A percentile compares a stretch with the other conserved stretches of the same genome.
Evolutionary conservation across 2,888 invertebrate genomes (phyloP).

Genomic region (Lithodes maja): DNA sequence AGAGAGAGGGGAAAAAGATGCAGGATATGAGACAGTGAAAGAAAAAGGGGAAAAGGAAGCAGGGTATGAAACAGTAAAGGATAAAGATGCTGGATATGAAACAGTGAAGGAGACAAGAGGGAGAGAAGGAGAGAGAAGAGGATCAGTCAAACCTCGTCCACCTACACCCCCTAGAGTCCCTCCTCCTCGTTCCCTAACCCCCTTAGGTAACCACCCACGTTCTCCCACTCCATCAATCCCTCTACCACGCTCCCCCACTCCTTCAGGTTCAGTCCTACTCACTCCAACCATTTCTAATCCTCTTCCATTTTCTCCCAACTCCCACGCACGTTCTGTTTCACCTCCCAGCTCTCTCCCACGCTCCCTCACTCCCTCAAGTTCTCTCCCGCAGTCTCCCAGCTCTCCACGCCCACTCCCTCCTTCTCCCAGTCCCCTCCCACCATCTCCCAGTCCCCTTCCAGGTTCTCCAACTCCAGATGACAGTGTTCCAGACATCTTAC

Average conservation of each 20-base stretch:
- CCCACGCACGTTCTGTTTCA: conserved; percentile 25
- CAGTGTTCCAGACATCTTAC: conserved; percentile 64
- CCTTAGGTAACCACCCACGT: not conserved
- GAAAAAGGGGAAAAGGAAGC: not conserved
- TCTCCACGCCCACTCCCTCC: not conserved
- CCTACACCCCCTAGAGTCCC: conserved; percentile 7
- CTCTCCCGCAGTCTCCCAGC: conserved; percentile 4
- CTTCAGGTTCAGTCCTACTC: not conserved
- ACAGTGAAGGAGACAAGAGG: not conserved
- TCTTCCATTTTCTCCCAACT: conserved; percentile 37
- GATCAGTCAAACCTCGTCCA: not conserved
- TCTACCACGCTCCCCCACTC: not conserved
- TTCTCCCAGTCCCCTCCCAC: conserved; percentile 10
- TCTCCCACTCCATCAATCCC: not conserved
- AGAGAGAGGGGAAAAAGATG: not conserved
- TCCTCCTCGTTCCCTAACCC: conserved; percentile 5
- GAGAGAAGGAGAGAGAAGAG: not conserved
- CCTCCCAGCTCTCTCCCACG: conserved; percentile 27
- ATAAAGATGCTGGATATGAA: conserved; percentile 1
- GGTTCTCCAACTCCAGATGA: conserved; percentile 49
- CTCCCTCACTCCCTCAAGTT: conserved; percentile 1
- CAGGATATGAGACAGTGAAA: conserved; percentile 11
- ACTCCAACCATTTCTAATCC: conserved; percentile 36
- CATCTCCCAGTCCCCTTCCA: not conserved
- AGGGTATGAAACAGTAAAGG: conserved; percentile 4